These are phyloP conservation scores for Apteryx mantelli DNA, from an alignment of 2,113 vertebrate genomes.

Conservation along the genomic window DNA sequence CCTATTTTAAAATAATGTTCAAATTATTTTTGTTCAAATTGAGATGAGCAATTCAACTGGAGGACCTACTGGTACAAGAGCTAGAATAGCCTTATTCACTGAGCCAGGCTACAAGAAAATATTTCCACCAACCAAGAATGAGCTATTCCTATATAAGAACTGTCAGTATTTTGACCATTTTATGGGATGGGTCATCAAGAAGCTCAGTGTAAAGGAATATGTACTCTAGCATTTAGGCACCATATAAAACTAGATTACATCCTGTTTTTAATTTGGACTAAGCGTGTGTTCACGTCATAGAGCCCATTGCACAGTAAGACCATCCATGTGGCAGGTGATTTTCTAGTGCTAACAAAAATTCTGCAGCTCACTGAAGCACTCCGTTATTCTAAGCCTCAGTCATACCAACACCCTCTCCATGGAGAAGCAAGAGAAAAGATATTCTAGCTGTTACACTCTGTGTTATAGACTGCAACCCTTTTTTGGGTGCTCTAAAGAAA, in stretches of 20 bases:
- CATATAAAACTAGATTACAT: not conserved
- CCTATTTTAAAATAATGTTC: not conserved
- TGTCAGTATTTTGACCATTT: not conserved
- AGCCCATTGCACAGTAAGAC: no score
- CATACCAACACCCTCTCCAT: no score
- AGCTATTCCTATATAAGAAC: not conserved
- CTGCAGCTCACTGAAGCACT: no score
- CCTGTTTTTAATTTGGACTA: no score
- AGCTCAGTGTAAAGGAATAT: not conserved
- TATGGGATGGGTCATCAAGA: not conserved
- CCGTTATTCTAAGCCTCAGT: no score
- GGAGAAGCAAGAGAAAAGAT: no score
- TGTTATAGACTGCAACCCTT: no score
- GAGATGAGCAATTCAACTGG: not conserved
- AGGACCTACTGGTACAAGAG: not conserved
- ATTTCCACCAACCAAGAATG: not conserved
- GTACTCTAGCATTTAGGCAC: not conserved
- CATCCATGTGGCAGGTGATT: no score
- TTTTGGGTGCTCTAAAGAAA: no score
- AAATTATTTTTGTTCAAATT: not conserved
- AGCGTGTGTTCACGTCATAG: no score
- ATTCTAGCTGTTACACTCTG: no score
- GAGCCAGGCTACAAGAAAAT: not conserved
- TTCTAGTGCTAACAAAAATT: no score
- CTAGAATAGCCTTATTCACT: not conserved